These are phyloP conservation scores for Eubasilissa regina DNA, from an alignment of 1,140 invertebrate species.

Conservation along the genomic window DNA sequence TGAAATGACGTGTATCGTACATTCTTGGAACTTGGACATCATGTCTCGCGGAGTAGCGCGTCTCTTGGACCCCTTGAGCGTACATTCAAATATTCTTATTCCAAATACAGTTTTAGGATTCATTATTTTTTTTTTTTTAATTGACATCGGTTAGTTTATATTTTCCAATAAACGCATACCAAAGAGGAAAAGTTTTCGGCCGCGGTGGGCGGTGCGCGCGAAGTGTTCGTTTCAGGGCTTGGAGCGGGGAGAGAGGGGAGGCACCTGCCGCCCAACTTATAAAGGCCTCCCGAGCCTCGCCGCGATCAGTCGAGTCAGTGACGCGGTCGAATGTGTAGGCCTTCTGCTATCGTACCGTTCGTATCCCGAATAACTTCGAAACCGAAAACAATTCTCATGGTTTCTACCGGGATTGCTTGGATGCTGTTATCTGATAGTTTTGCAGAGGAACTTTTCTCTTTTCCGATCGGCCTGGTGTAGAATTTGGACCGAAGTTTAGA, in stretches of 20 bases:
- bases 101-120: too few species aligned
- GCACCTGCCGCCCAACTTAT: constrained; percentile 23
- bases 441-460: background rate
- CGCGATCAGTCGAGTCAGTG: constrained; percentile 28
- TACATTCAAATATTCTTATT: too few species aligned
- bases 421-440: background rate
- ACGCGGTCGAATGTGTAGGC: background rate
- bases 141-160: background rate
- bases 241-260: background rate
- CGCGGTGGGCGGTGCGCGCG: constrained; percentile 4
- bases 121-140: too few species aligned
- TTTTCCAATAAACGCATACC: background rate
- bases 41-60: too few species aligned
- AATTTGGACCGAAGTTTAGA: background rate
- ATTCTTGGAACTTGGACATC: too few species aligned
- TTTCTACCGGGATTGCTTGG: constrained; percentile 7
- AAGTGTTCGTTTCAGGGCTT: background rate
- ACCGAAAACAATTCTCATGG: constrained; percentile 11
- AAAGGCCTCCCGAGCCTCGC: background rate
- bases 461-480: background rate
- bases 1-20: too few species aligned
- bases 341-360: background rate
- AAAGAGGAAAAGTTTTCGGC: constrained; percentile 18
- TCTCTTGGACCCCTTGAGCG: too few species aligned
- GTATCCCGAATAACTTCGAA: background rate